Evolutionary conservation across 2,888 invertebrate genomes (phyloP), one percentile per base, ranked within the genome.

Genomic region (Eumacrocentrus americanus): DNA sequence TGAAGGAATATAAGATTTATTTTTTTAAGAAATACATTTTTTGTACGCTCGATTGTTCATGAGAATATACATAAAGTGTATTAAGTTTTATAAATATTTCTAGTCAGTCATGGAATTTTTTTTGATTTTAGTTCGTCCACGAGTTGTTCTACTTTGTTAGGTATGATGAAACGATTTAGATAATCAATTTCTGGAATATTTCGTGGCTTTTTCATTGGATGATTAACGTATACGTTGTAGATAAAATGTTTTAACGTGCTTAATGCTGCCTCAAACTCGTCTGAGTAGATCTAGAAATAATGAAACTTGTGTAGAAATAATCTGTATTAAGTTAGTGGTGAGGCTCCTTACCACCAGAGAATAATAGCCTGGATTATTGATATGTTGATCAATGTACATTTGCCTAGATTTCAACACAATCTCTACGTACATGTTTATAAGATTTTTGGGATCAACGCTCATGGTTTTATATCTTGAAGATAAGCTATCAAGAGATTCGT

Each of bases 291-390:
- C 76, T 76, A 12, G 38, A 62, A 61, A 20, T 50, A 25, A 23
- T n/a, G 16, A 50, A 44, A 47, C 56, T 18, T 48, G 18, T 3
- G n/a, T 23, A 14, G 9, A 54, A 25, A n/a, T 56, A n/a, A 54
- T 2, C 16, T 46, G 6, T 34, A 20, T 25, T 40, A 34, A 29
- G n/a, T 55, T 14, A 14, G 35, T 12, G 44, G 47, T 29, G 12
- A 1, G 3, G 14, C 50, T 46, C 44, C 51, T 62, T 66, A 80
- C 77, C 64, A 75, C 72, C n/a, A 75, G 70, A 9, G 70, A 71
- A 67, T 77, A 79, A 54, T 78, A 74, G 53, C 81, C 81, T n/a
- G 79, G 78, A 55, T 77, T 76, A 23, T 70, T 64, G 22, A 63
- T 51, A 51, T 81, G 80, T 18, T 78, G 70, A 14, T 76, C 65